phyloP scores from a whole-genome alignment of 2,888 invertebrate genomes.

The Pollenia angustigena region DNA sequence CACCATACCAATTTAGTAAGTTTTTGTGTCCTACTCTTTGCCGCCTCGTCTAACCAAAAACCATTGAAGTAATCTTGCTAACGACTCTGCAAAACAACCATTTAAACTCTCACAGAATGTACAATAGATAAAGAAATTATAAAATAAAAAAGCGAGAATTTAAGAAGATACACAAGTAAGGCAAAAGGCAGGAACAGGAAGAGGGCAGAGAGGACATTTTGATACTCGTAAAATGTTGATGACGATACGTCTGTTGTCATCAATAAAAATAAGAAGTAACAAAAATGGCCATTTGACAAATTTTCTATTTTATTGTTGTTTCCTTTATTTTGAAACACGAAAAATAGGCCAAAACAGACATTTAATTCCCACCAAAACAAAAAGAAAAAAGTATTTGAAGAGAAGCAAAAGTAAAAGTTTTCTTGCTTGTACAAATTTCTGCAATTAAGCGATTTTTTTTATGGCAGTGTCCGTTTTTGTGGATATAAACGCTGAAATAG shows the following conservation, averaged over 20 bases:
- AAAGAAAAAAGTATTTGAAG: not conserved
- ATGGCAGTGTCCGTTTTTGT: not conserved
- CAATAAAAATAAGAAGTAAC: slow-evolving; percentile 62
- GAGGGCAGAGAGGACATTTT: not conserved
- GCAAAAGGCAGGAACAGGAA: not conserved
- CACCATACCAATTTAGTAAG: slow-evolving; percentile 28
- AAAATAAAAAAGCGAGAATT: not conserved
- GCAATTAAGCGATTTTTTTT: slow-evolving; percentile 66
- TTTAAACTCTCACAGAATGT: slow-evolving; percentile 14
- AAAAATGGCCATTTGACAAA: slow-evolving; percentile 57
- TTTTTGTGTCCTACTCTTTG: not conserved
- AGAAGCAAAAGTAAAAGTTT: slow-evolving; percentile 49
- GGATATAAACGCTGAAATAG: not conserved
- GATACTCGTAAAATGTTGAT: slow-evolving; percentile 15
- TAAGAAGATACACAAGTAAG: not conserved
- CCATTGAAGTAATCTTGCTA: slow-evolving; percentile 60
- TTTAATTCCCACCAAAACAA: slow-evolving; percentile 25
- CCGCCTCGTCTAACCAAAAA: slow-evolving; percentile 28
- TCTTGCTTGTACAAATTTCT: slow-evolving; percentile 48
- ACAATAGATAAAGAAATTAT: slow-evolving; percentile 34
- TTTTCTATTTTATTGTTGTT: slow-evolving; percentile 31
- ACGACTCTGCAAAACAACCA: slow-evolving; percentile 60
- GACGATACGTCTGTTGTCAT: slow-evolving; percentile 68
- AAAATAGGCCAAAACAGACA: not conserved
- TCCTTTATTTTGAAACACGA: not conserved